These are phyloP conservation scores for Heliornis fulica DNA, from an alignment of 2,113 vertebrate genomes.

Conservation along the genomic window DNA sequence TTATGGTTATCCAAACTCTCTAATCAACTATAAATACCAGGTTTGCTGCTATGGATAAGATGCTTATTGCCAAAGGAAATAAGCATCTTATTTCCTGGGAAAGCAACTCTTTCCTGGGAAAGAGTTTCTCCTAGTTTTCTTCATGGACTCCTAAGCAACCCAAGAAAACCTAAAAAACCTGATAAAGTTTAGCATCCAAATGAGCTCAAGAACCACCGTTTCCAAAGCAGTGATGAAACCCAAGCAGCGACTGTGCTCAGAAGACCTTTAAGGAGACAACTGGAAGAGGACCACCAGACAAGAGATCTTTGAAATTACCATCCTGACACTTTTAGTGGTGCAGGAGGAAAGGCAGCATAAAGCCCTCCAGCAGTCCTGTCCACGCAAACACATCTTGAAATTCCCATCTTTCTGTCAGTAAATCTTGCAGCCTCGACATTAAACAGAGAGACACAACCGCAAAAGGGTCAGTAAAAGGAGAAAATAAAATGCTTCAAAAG, in stretches of 20 bases:
- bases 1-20: no score
- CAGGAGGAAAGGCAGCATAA: accelerated
- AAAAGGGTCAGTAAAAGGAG: background rate
- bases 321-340: accelerated
- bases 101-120: no score
- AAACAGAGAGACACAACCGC: accelerated
- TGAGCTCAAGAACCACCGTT: background rate
- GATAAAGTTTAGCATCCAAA: background rate
- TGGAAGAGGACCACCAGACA: background rate
- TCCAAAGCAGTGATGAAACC: background rate
- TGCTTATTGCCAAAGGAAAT: no score
- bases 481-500: background rate
- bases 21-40: no score
- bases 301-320: background rate
- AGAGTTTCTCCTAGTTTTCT: no score
- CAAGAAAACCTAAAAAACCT: background rate
- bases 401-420: no score
- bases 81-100: no score
- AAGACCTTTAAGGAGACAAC: background rate
- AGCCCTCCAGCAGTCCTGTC: background rate
- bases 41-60: no score
- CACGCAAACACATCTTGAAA: background rate
- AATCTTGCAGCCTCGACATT: background rate
- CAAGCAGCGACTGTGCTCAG: background rate
- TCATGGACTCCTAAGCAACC: no score